Conservation (phyloP, 2,113 vertebrate genomes). For the Bujurquina vittata region DNA sequence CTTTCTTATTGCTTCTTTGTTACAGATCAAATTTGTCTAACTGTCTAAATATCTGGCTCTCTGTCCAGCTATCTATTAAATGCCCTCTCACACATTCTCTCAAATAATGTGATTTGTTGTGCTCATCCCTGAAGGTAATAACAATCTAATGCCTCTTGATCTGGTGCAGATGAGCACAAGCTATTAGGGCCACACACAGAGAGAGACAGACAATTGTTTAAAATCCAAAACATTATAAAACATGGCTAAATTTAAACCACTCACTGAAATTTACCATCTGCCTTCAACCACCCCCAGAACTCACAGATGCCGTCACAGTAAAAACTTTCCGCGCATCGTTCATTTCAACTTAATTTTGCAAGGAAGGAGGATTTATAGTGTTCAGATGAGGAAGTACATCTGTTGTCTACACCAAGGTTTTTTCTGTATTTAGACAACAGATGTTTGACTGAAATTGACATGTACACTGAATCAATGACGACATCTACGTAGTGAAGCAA, state of each 20-base stretch:
- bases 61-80: constrained; percentile 29
- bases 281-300: background rate
- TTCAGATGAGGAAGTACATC: background rate
- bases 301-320: background rate
- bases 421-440: background rate
- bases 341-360: background rate
- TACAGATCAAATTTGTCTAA: constrained; percentile 14
- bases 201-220: constrained; percentile 1
- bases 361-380: background rate
- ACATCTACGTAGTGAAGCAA: constrained; percentile 7
- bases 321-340: constrained; percentile 7
- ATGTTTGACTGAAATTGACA: constrained; percentile 4
- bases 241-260: constrained; percentile 43
- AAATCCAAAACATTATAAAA: constrained; percentile 25
- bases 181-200: constrained; percentile 17
- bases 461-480: constrained; percentile 22
- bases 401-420: background rate
- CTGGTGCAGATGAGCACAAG: constrained; percentile 40
- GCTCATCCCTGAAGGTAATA: constrained; percentile 51
- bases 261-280: constrained; percentile 17
- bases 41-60: background rate
- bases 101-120: constrained; percentile 23
- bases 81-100: constrained; percentile 8
- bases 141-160: constrained; percentile 56
- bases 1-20: background rate